Percentiles rank a stretch among this genome's conserved stretches.
phyloP scores from a whole-genome alignment of 2,888 invertebrate species.

The Clostera curtula region DNA sequence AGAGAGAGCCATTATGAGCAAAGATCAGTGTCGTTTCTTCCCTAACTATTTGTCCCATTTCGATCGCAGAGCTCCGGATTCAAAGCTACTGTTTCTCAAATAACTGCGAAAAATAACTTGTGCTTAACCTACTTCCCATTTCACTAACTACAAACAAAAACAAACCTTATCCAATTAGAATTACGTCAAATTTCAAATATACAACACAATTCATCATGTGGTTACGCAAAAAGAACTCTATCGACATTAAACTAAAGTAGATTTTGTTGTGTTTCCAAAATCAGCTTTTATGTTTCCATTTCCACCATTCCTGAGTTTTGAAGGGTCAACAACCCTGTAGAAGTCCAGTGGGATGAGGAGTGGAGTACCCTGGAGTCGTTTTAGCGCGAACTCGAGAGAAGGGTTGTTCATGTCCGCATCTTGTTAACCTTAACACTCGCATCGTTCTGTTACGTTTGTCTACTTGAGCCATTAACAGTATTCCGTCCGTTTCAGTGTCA shows the following conservation, averaged over 20 bases:
- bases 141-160: not conserved
- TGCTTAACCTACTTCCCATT: slow-evolving; percentile 31
- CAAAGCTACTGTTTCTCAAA: slow-evolving; percentile 13
- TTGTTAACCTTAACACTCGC: no score
- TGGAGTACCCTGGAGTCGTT: no score
- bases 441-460: no score
- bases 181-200: slow-evolving; percentile 5
- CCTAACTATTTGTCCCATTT: slow-evolving; percentile 2
- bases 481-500: no score
- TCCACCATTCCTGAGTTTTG: slow-evolving; percentile 12
- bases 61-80: slow-evolving; percentile 7
- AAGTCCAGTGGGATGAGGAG: slow-evolving; percentile 10
- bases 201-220: slow-evolving; percentile 3
- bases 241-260: rapidly evolving
- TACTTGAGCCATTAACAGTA: no score
- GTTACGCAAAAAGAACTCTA: slow-evolving; percentile 9
- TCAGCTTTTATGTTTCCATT: slow-evolving; percentile 13
- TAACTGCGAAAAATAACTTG: slow-evolving; percentile 31
- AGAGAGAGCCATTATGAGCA: no score
- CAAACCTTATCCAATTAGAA: not conserved
- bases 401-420: no score
- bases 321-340: slow-evolving; percentile 22
- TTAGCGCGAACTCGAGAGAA: no score
- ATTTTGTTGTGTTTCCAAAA: slow-evolving; percentile 1
- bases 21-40: not conserved